Conservation (phyloP, 2,888 invertebrate species). For the Lasioglossum vierecki region DNA sequence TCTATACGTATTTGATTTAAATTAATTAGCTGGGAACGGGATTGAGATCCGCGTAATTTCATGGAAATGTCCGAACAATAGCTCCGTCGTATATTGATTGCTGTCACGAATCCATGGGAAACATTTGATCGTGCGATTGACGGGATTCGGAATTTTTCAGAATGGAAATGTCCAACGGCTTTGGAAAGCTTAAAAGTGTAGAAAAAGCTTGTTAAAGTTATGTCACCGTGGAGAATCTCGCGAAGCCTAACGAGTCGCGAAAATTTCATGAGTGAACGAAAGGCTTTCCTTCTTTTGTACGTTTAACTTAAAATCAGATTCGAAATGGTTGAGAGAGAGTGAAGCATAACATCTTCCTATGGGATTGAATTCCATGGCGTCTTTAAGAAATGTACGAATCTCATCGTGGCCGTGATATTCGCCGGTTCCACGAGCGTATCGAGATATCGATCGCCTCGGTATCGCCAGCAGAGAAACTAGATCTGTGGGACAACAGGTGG, state of each 20-base stretch:
- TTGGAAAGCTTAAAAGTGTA: slow-evolving; percentile 12
- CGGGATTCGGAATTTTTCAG: slow-evolving; percentile 12
- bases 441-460: slow-evolving; percentile 17
- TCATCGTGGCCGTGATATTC: neutral
- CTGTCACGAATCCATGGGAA: neutral
- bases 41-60: neutral
- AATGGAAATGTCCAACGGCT: neutral
- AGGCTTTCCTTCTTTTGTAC: neutral
- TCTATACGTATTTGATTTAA: neutral
- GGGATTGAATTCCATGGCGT: slow-evolving; percentile 44
- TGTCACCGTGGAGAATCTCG: slow-evolving; percentile 11
- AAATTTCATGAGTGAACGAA: neutral
- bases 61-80: neutral
- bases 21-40: neutral
- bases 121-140: neutral
- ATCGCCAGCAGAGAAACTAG: slow-evolving; percentile 16
- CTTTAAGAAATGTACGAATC: slow-evolving; percentile 60
- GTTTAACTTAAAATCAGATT: neutral
- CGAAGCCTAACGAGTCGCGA: slow-evolving; percentile 14
- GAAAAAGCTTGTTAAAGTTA: slow-evolving; percentile 8
- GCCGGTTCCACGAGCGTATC: neutral
- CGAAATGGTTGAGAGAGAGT: neutral
- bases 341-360: neutral
- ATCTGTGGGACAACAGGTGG: slow-evolving; percentile 26
- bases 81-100: neutral